These are phyloP conservation scores for Hormaphis cornu DNA, from an alignment of 1,140 invertebrate genomes.

Conservation along the genomic window DNA sequence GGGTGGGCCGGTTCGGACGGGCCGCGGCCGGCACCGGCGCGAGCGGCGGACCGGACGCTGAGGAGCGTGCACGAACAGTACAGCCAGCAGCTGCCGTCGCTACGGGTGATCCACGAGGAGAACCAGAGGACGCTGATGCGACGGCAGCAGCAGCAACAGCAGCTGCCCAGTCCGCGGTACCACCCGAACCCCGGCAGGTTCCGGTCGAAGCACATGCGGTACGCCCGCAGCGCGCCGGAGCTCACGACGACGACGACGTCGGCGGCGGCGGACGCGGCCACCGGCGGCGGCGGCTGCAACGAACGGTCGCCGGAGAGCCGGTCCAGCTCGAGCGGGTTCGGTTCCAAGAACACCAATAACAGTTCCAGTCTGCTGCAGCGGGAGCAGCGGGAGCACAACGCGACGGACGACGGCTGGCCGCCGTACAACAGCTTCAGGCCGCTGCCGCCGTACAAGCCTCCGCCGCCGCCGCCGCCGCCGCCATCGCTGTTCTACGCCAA, in stretches of 20 bases:
- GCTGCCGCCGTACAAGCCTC: slow-evolving; percentile 45
- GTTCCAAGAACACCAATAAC: slow-evolving; percentile 88
- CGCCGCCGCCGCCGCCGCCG: slow-evolving; percentile 9
- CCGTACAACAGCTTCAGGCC: slow-evolving; percentile 59
- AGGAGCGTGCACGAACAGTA: slow-evolving; percentile 56
- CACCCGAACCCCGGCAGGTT: slow-evolving; percentile 42
- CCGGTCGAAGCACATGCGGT: slow-evolving; percentile 52
- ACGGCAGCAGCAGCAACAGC: background rate
- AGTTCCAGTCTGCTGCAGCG: slow-evolving; percentile 48
- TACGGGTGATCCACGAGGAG: slow-evolving; percentile 64
- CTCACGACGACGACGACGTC: slow-evolving; percentile 40
- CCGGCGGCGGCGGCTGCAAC: slow-evolving; percentile 47
- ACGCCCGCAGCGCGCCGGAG: slow-evolving; percentile 56
- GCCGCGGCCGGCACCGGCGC: slow-evolving; percentile 53
- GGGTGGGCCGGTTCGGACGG: no score
- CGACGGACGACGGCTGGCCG: slow-evolving; percentile 57
- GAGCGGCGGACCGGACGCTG: slow-evolving; percentile 62
- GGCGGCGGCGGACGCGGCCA: background rate
- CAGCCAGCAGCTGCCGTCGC: slow-evolving; percentile 61
- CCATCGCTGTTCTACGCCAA: slow-evolving; percentile 24
- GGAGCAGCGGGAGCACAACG: slow-evolving; percentile 58
- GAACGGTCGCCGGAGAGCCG: slow-evolving; percentile 73
- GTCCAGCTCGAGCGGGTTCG: slow-evolving; percentile 79
- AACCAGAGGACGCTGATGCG: slow-evolving; percentile 39
- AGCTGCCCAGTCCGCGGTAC: slow-evolving; percentile 8